Evolutionary conservation across 2,797 vertebrate species (phyloP).

Genomic region (Alectoris magna): DNA sequence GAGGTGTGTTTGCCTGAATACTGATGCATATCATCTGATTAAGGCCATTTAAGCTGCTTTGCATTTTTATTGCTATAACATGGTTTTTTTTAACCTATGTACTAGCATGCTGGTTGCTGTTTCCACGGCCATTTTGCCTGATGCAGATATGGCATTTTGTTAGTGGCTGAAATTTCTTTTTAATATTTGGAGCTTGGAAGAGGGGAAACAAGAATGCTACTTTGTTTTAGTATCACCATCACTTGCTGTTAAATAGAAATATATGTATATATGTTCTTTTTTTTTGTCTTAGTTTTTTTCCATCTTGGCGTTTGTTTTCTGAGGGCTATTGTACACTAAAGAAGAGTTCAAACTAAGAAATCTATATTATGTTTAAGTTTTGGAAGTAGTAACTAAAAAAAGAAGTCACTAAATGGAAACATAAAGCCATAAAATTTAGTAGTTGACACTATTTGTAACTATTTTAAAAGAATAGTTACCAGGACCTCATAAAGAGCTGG

Average conservation of each 20-base stretch:
- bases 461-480: neutral
- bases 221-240: neutral
- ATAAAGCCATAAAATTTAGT: neutral
- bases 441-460: neutral
- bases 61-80: neutral
- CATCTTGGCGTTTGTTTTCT: conserved; percentile 11
- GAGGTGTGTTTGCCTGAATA: neutral
- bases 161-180: neutral
- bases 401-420: neutral
- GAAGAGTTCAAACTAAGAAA: neutral
- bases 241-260: neutral
- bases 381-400: neutral
- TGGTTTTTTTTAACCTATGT: neutral
- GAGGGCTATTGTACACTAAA: neutral
- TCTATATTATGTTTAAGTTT: neutral
- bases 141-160: accelerated
- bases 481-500: neutral
- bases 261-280: neutral
- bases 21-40: neutral
- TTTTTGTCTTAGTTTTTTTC: conserved; percentile 13
- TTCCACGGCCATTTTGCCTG: neutral
- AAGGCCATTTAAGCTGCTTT: neutral
- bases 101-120: neutral
- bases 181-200: conserved; percentile 23
- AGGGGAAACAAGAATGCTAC: conserved; percentile 34